Evolutionary conservation across 2,888 invertebrate species (phyloP).

Genomic region (Hanleya hanleyi): DNA sequence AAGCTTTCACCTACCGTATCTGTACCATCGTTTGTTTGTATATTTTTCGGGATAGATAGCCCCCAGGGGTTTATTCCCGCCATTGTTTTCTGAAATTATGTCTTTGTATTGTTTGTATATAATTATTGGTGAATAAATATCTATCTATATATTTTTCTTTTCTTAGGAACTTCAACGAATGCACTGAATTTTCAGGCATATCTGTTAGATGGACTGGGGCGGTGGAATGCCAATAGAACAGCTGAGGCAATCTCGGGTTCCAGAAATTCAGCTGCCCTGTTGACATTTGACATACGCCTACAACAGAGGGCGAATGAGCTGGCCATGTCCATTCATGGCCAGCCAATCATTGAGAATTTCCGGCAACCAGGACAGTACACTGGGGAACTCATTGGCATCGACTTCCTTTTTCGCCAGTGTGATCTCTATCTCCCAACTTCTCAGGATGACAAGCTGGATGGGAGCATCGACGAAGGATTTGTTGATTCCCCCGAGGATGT

Average conservation of each 20-base stretch:
- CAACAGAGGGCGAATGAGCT: too few species aligned
- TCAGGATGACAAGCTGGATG: slow-evolving; percentile 1
- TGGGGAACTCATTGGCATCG: slow-evolving; percentile 40
- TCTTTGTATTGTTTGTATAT: too few species aligned
- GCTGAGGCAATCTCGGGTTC: too few species aligned
- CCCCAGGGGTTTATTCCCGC: too few species aligned
- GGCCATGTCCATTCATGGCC: slow-evolving; percentile 12
- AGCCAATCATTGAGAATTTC: slow-evolving; percentile 9
- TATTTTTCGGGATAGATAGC: too few species aligned
- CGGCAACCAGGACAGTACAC: slow-evolving; percentile 34
- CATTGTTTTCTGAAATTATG: too few species aligned
- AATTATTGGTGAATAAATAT: too few species aligned
- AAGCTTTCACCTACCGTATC: too few species aligned
- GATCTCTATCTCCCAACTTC: slow-evolving; percentile 16
- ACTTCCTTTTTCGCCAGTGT: slow-evolving; percentile 34
- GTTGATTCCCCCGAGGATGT: too few species aligned
- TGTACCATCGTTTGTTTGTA: too few species aligned
- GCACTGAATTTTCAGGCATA: slow-evolving; percentile 10
- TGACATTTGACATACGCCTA: slow-evolving; percentile 22
- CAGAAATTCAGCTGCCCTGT: neutral
- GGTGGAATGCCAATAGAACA: neutral
- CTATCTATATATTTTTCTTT: too few species aligned
- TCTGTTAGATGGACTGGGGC: slow-evolving; percentile 19
- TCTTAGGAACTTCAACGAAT: neutral
- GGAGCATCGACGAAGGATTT: slow-evolving; percentile 33